These are phyloP conservation scores for Lepidocyrtinus sp. DNA, from an alignment of 2,888 invertebrate genomes.

Conservation along the genomic window DNA sequence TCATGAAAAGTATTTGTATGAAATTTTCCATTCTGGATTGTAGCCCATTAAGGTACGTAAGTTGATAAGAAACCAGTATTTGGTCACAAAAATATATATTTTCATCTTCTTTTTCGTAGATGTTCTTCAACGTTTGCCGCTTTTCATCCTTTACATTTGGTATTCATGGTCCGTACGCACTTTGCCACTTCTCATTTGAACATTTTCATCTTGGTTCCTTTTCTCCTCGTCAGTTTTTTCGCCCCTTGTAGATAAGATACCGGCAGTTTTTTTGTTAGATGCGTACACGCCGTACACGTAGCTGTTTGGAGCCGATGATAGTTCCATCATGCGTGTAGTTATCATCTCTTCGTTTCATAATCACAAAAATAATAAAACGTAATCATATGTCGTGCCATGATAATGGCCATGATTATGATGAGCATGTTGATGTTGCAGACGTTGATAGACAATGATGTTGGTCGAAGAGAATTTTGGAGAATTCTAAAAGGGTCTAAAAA, in stretches of 20 bases:
- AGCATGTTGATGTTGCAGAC: too few species aligned
- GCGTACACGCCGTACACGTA: neutral
- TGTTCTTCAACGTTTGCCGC: neutral
- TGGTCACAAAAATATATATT: constrained; percentile 31
- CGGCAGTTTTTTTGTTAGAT: constrained; percentile 15
- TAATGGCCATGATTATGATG: constrained; percentile 34
- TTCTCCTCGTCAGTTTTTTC: neutral
- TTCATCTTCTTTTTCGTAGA: constrained; percentile 17
- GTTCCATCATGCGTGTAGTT: constrained; percentile 24
- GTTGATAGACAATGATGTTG: neutral
- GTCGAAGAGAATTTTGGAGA: neutral
- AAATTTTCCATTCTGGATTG: too few species aligned
- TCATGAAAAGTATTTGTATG: constrained; percentile 9
- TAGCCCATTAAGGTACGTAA: neutral
- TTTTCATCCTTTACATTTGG: constrained; percentile 30
- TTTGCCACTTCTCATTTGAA: constrained; percentile 24
- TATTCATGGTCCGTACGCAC: constrained; percentile 41
- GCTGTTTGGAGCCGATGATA: constrained; percentile 3
- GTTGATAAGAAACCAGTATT: constrained; percentile 2
- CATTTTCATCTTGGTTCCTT: neutral
- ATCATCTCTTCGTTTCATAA: constrained; percentile 38
- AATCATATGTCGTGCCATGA: constrained; percentile 53
- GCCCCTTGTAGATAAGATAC: neutral
- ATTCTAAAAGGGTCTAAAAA: too few species aligned
- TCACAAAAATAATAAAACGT: constrained; percentile 52